Evolutionary conservation across 2,113 vertebrate genomes (phyloP).

Genomic region (Pagrus major): DNA sequence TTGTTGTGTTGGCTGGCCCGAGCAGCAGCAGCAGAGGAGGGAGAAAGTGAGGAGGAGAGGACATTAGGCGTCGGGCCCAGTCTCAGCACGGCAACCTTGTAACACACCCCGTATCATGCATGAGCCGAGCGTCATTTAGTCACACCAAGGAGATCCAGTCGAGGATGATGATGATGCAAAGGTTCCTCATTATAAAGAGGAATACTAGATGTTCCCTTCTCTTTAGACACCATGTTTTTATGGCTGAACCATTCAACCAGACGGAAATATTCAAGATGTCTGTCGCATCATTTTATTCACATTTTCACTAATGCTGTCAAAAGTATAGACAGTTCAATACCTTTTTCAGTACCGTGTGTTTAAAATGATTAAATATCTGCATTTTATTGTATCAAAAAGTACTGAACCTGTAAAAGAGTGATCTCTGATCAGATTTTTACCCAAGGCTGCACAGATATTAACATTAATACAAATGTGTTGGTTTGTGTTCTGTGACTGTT

Average conservation of each 20-base stretch:
- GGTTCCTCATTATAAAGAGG: neutral
- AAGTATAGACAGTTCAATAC: no score
- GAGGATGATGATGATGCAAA: slow-evolving; percentile 10
- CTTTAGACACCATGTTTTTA: neutral
- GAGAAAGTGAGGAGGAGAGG: slow-evolving; percentile 31
- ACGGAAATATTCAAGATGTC: neutral
- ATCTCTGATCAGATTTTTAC: no score
- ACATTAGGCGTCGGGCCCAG: slow-evolving; percentile 33
- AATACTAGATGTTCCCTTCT: no score
- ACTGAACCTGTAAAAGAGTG: no score
- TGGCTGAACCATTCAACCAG: neutral
- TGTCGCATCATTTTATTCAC: neutral
- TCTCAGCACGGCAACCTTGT: slow-evolving; percentile 35
- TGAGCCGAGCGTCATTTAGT: slow-evolving; percentile 27
- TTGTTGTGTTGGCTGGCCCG: slow-evolving; percentile 34
- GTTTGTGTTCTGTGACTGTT: no score
- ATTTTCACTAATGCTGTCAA: no score
- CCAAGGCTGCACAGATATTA: no score
- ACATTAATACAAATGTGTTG: no score
- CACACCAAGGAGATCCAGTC: neutral
- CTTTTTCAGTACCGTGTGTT: no score
- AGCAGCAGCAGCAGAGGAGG: slow-evolving; percentile 25
- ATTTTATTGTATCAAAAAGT: no score
- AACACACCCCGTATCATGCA: slow-evolving; percentile 34
- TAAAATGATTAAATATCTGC: no score